Percentiles rank a stretch among this genome's conserved stretches.
Evolutionary conservation across 2,113 vertebrate species (phyloP).

Genomic region (Amia ocellicauda): DNA sequence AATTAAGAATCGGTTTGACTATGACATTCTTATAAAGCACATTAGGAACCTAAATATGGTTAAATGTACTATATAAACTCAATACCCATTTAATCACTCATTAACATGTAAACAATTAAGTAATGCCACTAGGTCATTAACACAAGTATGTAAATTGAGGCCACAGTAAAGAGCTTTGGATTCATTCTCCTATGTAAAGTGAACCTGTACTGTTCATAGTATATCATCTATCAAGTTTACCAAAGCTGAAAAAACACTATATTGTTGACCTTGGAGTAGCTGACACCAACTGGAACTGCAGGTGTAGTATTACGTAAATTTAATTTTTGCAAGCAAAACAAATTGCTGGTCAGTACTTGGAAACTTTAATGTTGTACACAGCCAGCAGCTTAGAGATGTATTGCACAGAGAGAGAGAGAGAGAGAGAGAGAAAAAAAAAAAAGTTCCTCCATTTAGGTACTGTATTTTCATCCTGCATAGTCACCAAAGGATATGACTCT

Average conservation of each 20-base stretch:
- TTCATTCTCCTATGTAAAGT: slow-evolving; percentile 25
- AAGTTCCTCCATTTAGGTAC: too few relatives aligned
- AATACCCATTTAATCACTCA: slow-evolving; percentile 28
- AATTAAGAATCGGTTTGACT: slow-evolving; percentile 38
- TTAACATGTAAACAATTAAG: slow-evolving; percentile 37
- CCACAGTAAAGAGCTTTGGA: slow-evolving; percentile 18
- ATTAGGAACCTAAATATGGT: slow-evolving; percentile 29
- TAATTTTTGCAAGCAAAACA: slow-evolving; percentile 12
- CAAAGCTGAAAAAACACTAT: slow-evolving; percentile 46
- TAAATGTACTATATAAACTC: slow-evolving; percentile 24
- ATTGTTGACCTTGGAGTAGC: slow-evolving; percentile 43
- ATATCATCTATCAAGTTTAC: slow-evolving; percentile 37
- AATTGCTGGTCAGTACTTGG: slow-evolving; percentile 9
- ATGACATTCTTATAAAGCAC: slow-evolving; percentile 9
- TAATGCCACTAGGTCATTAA: slow-evolving; percentile 26
- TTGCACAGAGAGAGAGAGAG: too few relatives aligned
- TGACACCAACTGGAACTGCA: slow-evolving; percentile 31
- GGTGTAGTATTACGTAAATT: slow-evolving; percentile 45
- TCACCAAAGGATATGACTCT: too few relatives aligned
- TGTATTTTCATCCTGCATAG: too few relatives aligned
- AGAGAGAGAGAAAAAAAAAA: too few relatives aligned
- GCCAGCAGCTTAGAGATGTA: too few relatives aligned
- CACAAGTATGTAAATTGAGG: slow-evolving; percentile 18
- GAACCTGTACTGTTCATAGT: slow-evolving; percentile 27
- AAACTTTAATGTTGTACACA: background rate